A percentile compares a stretch with the other conserved stretches of the same genome.
Conservation (phyloP, 1,140 invertebrate species). For the Aphelinus atriplicis region DNA sequence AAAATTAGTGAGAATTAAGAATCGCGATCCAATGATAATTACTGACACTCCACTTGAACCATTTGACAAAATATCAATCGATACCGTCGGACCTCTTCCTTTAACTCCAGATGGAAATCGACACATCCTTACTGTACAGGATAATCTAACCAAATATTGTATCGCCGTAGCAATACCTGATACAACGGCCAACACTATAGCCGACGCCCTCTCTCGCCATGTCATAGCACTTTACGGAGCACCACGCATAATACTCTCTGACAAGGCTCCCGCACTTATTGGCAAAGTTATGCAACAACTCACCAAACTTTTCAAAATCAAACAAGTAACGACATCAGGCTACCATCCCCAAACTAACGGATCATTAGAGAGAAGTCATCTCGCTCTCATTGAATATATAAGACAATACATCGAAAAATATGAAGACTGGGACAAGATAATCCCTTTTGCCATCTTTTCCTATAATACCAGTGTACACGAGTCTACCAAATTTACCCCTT, state of each 20-base stretch:
- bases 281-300: neutral
- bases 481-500: constrained; percentile 11
- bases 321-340: neutral
- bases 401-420: neutral
- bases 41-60: neutral
- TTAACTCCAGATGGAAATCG: too few relatives aligned
- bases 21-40: neutral
- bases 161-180: neutral
- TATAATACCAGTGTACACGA: constrained; percentile 10
- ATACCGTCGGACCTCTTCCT: too few relatives aligned
- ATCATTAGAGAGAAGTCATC: constrained; percentile 18
- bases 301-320: neutral
- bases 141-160: neutral
- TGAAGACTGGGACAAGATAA: constrained; percentile 8
- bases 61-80: too few relatives aligned
- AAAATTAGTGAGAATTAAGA: neutral
- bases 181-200: neutral
- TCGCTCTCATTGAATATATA: neutral
- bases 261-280: too few relatives aligned
- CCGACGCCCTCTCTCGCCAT: neutral
- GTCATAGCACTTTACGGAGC: too few relatives aligned
- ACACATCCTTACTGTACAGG: too few relatives aligned
- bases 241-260: too few relatives aligned
- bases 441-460: constrained; percentile 6
- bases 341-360: constrained; percentile 28